Evolutionary conservation across 2,113 vertebrate species (phyloP), one percentile per base, ranked within the genome.

Genomic region (Clarias macrocephalus): DNA sequence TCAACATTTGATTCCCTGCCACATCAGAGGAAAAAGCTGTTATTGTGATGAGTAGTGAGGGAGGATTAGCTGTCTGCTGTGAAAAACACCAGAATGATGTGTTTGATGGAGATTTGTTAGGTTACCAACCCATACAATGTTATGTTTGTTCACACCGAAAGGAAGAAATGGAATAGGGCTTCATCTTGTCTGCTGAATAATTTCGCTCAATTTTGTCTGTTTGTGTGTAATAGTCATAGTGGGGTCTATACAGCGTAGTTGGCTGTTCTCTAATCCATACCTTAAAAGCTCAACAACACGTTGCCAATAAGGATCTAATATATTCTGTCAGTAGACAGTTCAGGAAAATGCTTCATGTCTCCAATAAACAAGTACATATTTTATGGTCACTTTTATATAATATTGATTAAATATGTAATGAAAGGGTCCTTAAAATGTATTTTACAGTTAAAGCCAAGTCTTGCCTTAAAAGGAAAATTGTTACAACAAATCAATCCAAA

Each of bases 1-100:
- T 79, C 52, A 79, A 54, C n/a, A 79, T 57, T 57, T 79, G n/a
- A 79, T 79, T 57, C 57, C 13, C 52, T 79, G 52, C n/a, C 76
- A 76, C 42, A 76, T 76, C 73, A 79, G 76, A 79, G 76, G n/a
- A 57, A 79, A 79, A 52, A 30, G 52, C 25, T 79, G 15, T 57
- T 79, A 79, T 79, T 79, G 52, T 57, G 52, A 79, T 79, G 25
- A 15, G 60, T 21, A n/a, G 73, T 60, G 77, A 60, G 30, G 28
- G 28, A 33, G 18, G 18, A 12, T 8, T 57, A 59, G 54, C 28
- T 80, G 28, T 59, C 77, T 33, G 77, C 77, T 57, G 15, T 80
- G 18, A 18, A 57, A 77, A 57, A 30, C n/a, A 57, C 16, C 18
- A 3, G 25, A 77, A 56, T 28, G 0, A 25, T 18, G 54, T 33